Evolutionary conservation across 1,140 invertebrate species (phyloP).

Genomic region (Homalodisca vitripennis): DNA sequence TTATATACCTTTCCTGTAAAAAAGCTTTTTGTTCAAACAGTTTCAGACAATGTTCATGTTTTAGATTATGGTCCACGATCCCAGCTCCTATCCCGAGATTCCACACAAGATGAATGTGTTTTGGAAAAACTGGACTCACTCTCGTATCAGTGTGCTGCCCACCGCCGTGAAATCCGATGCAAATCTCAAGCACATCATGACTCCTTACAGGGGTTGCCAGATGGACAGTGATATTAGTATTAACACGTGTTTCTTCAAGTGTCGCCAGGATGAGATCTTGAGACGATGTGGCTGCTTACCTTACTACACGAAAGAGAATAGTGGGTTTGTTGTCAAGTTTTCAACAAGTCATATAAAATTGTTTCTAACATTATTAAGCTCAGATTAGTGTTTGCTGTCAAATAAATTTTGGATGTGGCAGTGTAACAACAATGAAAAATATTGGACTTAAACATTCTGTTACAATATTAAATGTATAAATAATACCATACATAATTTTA

Average conservation of each 20-base stretch:
- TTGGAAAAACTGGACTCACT: background rate
- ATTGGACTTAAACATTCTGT: too few species aligned
- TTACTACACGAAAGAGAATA: constrained; percentile 5
- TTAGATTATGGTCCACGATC: constrained; percentile 8
- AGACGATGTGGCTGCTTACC: constrained; percentile 5
- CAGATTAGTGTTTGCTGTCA: too few species aligned
- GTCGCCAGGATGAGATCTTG: background rate
- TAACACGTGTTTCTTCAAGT: background rate
- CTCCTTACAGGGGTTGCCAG: background rate
- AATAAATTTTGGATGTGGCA: too few species aligned
- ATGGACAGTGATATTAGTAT: too few species aligned
- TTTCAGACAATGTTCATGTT: background rate
- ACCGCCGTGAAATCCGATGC: background rate
- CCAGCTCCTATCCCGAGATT: constrained; percentile 5
- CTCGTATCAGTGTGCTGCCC: background rate
- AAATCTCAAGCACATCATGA: background rate
- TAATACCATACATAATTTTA: too few species aligned
- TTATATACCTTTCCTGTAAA: background rate
- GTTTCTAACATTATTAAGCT: too few species aligned
- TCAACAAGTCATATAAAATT: too few species aligned
- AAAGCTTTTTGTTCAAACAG: background rate
- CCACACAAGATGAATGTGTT: background rate
- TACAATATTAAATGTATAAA: too few species aligned
- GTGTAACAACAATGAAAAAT: too few species aligned
- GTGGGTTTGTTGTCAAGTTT: too few species aligned